These are phyloP conservation scores for Cataglyphis hispanica DNA, from an alignment of 1,140 invertebrate species.

Conservation along the genomic window DNA sequence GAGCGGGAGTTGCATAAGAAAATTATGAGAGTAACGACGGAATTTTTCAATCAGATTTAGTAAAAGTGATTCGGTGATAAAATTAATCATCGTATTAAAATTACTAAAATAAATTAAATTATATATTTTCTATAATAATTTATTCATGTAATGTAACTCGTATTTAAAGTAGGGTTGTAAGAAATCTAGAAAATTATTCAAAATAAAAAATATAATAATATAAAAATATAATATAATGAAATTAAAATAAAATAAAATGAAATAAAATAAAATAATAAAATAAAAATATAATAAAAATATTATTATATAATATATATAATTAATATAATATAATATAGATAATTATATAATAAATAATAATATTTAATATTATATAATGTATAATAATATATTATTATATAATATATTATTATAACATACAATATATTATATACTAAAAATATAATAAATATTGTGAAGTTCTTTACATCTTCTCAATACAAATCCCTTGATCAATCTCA, in stretches of 20 bases:
- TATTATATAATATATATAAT: too few relatives aligned
- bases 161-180: background rate
- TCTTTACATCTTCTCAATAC: background rate
- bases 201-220: too few relatives aligned
- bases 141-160: background rate
- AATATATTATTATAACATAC: too few relatives aligned
- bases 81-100: background rate
- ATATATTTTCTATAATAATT: background rate
- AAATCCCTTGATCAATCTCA: slow-evolving; percentile 9
- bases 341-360: too few relatives aligned
- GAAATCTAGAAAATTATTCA: background rate
- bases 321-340: too few relatives aligned
- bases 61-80: background rate
- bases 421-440: background rate
- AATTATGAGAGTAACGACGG: background rate
- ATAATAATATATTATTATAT: too few relatives aligned
- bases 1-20: too few relatives aligned
- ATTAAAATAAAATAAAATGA: too few relatives aligned
- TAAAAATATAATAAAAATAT: too few relatives aligned
- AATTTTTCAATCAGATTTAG: background rate
- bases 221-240: too few relatives aligned
- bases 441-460: background rate
- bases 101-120: background rate
- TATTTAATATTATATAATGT: too few relatives aligned
- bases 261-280: too few relatives aligned